Evolutionary conservation across 1,140 invertebrate species (phyloP), one percentile per base, ranked within the genome.

Genomic region (Tribolium madens): DNA sequence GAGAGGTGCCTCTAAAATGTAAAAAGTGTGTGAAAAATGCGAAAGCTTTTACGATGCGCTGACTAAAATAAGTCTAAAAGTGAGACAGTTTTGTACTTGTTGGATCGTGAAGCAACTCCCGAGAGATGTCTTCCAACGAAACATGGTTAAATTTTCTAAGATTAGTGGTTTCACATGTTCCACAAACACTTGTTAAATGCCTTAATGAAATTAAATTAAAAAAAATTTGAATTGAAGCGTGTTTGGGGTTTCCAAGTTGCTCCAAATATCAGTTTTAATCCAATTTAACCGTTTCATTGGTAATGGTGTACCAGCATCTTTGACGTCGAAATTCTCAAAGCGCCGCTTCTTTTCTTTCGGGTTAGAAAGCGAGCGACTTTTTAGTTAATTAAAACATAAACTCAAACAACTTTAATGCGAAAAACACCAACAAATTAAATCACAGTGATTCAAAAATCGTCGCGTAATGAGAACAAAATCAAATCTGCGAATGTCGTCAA

Each of bases 311-410:
- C 13, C 14, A n/a, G 5, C 52, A 42, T 42, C 26, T 33, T 12
- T 33, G 26, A n/a, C 10, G 17, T 26, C 18, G 57, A 31, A 64
- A 64, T 64, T 26, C 57, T 64, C 21, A 64, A 64, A 64, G 57
- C 57, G 57, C 5, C 26, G 21, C 57, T 64, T 33, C 21, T 64
- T 64, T 57, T 64, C n/a, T 14, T 42, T 14, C 1, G 57, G 26
- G 9, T 33, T 33, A 31, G 57, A 64, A 3, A 12, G 21, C 53
- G 26, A 64, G 17, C 53, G 73, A 75, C 73, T 75, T 64, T 73
- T 64, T 64, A 42, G 13, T 31, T 75, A 75, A 75, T 75, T 75
- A 75, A 75, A 75, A 75, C 64, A 53, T 75, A 36, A 53, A 57
- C 53, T 74, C 50, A 57, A 74, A 74, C 72, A 74, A 46, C 46